Evolutionary conservation across 2,888 invertebrate species (phyloP).

Genomic region (Cremastobaeus sp.): DNA sequence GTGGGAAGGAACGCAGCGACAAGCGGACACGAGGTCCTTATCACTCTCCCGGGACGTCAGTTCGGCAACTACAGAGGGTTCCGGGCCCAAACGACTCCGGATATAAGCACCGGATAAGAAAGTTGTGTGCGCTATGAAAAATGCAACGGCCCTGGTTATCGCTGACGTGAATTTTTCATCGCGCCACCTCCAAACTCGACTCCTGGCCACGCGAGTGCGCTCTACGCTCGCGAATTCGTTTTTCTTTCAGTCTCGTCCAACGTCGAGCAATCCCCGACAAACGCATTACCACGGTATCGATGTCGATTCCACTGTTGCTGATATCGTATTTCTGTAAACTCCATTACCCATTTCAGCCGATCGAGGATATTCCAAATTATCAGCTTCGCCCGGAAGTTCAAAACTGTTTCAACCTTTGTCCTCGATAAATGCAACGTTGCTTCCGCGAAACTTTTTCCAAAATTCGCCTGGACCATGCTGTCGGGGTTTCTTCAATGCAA

Average conservation of each 20-base stretch:
- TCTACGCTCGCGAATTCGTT: conserved; percentile 38
- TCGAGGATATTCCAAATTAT: neutral
- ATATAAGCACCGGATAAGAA: conserved; percentile 74
- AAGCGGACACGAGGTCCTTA: conserved; percentile 63
- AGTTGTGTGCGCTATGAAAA: conserved; percentile 75
- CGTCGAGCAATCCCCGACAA: conserved; percentile 46
- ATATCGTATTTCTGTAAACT: conserved; percentile 36
- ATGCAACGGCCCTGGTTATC: conserved; percentile 76
- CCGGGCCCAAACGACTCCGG: conserved; percentile 70
- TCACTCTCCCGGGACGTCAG: conserved; percentile 60
- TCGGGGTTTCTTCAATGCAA: too few relatives aligned
- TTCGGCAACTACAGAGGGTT: conserved; percentile 61
- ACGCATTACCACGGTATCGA: conserved; percentile 41
- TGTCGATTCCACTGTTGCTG: conserved; percentile 44
- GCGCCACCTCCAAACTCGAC: conserved; percentile 60
- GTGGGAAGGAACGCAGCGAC: conserved; percentile 56
- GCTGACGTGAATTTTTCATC: conserved; percentile 77
- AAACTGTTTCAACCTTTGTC: too few relatives aligned
- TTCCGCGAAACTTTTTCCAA: neutral
- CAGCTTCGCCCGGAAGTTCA: too few relatives aligned
- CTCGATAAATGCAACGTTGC: too few relatives aligned
- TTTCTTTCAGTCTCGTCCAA: conserved; percentile 49
- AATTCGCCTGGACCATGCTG: too few relatives aligned
- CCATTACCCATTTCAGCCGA: conserved; percentile 5
- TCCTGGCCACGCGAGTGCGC: conserved; percentile 52